Conservation (phyloP, 2,888 invertebrate species). For the Perizoma affinitatum region DNA sequence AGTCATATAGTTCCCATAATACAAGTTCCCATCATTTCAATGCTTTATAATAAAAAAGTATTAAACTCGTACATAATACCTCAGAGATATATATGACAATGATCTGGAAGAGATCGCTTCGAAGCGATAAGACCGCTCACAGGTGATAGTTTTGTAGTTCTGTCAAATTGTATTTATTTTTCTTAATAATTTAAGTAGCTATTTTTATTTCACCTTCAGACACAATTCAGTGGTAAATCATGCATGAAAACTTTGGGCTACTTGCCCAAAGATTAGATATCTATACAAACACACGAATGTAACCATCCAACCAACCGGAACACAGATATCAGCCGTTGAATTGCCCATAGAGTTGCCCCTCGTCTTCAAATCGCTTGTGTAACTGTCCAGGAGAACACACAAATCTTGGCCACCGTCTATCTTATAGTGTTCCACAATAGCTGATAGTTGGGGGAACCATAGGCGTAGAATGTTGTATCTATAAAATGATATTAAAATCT, state of each 20-base stretch:
- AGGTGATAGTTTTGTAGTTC: no score
- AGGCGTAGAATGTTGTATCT: slow-evolving; percentile 57
- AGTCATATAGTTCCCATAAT: no score
- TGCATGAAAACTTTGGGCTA: slow-evolving; percentile 10
- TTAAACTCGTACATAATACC: no score
- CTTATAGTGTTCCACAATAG: slow-evolving; percentile 56
- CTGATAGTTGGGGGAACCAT: slow-evolving; percentile 65
- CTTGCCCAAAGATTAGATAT: slow-evolving; percentile 7
- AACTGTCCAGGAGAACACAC: slow-evolving; percentile 52
- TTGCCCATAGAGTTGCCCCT: slow-evolving; percentile 27
- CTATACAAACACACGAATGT: slow-evolving; percentile 13
- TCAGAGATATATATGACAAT: no score
- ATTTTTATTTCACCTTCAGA: no score
- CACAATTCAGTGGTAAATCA: not conserved
- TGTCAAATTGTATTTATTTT: not conserved
- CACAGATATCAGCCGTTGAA: slow-evolving; percentile 41
- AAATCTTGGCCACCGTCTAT: slow-evolving; percentile 46
- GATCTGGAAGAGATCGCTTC: no score
- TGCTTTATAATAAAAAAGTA: no score
- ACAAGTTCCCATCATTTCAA: no score
- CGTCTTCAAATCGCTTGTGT: slow-evolving; percentile 46
- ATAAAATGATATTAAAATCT: not conserved
- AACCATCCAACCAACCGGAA: slow-evolving; percentile 51
- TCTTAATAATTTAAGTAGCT: no score
- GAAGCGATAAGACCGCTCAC: no score